Conservation (phyloP, 2,888 invertebrate genomes). For the Aproaerema taeniolella region DNA sequence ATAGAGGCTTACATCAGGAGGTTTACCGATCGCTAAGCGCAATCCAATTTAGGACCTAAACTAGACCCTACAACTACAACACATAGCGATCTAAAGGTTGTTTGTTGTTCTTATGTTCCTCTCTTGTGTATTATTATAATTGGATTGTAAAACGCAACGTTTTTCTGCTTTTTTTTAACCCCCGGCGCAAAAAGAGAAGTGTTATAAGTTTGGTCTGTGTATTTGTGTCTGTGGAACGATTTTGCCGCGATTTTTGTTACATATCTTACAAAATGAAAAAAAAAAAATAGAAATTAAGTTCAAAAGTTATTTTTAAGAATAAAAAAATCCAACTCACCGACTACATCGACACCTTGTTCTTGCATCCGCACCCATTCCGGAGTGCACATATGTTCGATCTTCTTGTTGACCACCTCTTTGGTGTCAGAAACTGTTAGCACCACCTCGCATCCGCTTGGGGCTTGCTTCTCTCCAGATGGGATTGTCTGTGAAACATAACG, state of each 20-base stretch:
- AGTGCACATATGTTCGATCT: conserved; percentile 40
- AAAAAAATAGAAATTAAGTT: neutral
- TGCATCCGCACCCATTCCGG: conserved; percentile 58
- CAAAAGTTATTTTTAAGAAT: neutral
- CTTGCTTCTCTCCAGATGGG: conserved; percentile 29
- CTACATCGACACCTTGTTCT: conserved; percentile 35
- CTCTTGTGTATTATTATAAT: too few species aligned
- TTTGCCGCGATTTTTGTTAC: neutral
- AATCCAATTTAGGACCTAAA: too few species aligned
- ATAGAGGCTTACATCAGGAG: too few species aligned
- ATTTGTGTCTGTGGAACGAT: neutral
- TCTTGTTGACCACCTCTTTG: conserved; percentile 37
- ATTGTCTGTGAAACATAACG: conserved; percentile 33
- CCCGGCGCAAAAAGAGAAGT: neutral
- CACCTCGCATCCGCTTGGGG: conserved; percentile 42
- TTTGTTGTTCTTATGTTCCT: too few species aligned
- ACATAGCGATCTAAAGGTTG: too few species aligned
- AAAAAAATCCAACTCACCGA: neutral
- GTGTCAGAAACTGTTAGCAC: conserved; percentile 32
- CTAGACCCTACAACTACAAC: too few species aligned
- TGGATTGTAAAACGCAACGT: too few species aligned
- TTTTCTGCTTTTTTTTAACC: too few species aligned
- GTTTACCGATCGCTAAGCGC: too few species aligned
- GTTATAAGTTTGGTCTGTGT: neutral
- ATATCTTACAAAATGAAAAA: too few species aligned